Evolutionary conservation across 2,797 vertebrate species (phyloP).

Genomic region (Fistularia commersonii): DNA sequence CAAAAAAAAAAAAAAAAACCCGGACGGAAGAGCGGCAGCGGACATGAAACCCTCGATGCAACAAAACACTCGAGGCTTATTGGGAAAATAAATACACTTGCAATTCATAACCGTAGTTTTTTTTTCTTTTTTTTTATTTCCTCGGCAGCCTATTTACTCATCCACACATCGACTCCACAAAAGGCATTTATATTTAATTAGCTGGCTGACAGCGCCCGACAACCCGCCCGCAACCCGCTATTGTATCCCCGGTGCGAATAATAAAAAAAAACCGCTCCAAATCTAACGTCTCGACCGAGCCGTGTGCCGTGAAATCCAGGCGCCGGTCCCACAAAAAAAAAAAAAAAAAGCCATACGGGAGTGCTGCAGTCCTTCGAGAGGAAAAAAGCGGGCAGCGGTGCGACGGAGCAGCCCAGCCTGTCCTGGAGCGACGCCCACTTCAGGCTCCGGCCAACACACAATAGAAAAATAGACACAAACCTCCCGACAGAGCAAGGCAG

Average conservation of each 20-base stretch:
- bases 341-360: conserved; percentile 25
- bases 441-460: conserved; percentile 70
- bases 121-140: not conserved
- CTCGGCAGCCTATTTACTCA: conserved; percentile 14
- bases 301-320: conserved; percentile 1
- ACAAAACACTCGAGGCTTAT: conserved; percentile 1
- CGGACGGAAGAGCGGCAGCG: conserved; percentile 13
- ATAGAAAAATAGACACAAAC: conserved; percentile 55
- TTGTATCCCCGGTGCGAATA: not conserved
- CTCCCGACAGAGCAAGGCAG: conserved; percentile 28
- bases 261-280: not conserved
- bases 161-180: not conserved
- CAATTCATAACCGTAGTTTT: conserved; percentile 11
- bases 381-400: conserved; percentile 68
- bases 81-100: not conserved
- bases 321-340: conserved; percentile 41
- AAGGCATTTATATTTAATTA: conserved; percentile 29
- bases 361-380: conserved; percentile 62
- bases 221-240: conserved; percentile 40
- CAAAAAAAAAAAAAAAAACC: too few species aligned
- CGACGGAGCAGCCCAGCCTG: conserved; percentile 62
- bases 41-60: not conserved
- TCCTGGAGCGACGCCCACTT: conserved; percentile 80
- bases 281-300: not conserved
- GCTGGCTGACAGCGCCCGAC: conserved; percentile 54